Percentiles rank a stretch among this genome's conserved stretches.
These are phyloP conservation scores for Pluvialis apricaria DNA, from an alignment of 2,113 vertebrate species.

Conservation along the genomic window DNA sequence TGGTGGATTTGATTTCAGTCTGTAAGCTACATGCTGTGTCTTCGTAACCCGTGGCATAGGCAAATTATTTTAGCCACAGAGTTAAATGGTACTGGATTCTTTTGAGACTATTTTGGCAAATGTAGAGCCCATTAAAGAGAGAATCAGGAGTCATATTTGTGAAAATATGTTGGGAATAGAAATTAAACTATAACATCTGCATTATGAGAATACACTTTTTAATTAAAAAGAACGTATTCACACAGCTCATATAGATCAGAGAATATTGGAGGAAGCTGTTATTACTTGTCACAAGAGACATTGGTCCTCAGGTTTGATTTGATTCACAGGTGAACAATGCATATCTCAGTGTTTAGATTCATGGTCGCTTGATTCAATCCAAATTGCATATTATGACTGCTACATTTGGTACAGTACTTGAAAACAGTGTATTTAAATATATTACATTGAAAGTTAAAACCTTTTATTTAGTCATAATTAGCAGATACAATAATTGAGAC, in stretches of 20 bases:
- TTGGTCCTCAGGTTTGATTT: background rate
- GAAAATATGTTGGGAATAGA: background rate
- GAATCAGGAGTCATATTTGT: background rate
- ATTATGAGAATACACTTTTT: background rate
- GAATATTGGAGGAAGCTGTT: background rate
- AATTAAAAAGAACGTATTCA: background rate
- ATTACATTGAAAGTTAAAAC: background rate
- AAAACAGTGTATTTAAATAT: background rate
- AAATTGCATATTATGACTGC: background rate
- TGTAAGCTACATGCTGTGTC: background rate
- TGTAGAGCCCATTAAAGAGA: background rate
- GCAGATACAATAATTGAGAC: background rate
- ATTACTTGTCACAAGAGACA: background rate
- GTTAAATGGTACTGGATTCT: background rate
- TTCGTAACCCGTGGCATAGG: rapidly evolving
- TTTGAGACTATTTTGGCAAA: background rate
- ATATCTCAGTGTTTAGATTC: background rate
- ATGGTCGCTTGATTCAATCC: background rate
- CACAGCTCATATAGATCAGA: background rate
- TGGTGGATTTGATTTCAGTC: background rate
- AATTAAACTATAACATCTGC: background rate
- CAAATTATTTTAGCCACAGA: background rate
- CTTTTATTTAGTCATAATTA: constrained; percentile 18
- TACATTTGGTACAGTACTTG: background rate
- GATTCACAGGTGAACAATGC: background rate